Evolutionary conservation across 2,113 vertebrate genomes (phyloP), one percentile per base, ranked within the genome.

Genomic region (Saimiri boliviensis): DNA sequence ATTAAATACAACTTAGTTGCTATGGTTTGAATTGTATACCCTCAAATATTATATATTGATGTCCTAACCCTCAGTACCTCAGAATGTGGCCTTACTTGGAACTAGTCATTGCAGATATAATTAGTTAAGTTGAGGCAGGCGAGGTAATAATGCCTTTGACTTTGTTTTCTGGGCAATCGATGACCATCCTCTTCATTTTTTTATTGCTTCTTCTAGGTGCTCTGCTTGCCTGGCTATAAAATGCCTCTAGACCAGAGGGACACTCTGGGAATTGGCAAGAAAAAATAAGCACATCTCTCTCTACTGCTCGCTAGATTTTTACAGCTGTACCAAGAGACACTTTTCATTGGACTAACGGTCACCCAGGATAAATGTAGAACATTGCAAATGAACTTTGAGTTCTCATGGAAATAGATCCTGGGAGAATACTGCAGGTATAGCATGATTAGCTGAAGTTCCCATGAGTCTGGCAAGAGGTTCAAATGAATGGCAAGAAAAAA

Each of bases 311-410:
- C 94, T 76, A 95, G 47, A 89, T 92, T 94, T 89, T 89, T 77
- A 68, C 1, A 90, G 35, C 56, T 96, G 14, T 80, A 86, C 11
- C 71, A 92, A 79, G 86, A 84, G 60, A 20, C 10, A 58, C 84
- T 97, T 98, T 76, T 80, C 86, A 87, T 70, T 89, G 88, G 94
- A 86, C 13, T 30, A 32, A 92, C 13, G 40, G 45, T 66, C 97
- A 96, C 71, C 45, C 91, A 96, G 86, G 63, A n/a, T 95, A 98
- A 60, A 56, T 54, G 11, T 60, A 25, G 56, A 76, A 45, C 30
- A 32, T 45, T 45, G 76, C 70, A 73, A 96, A 71, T 68, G 89
- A 52, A 56, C 83, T 76, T 93, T 88, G 86, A 27, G 2, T 25
- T 71, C 92, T 95, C 96, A 73, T 89, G 54, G 82, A 63, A 81